Conservation (phyloP, 2,113 vertebrate genomes). For the Leuciscus idus region DNA sequence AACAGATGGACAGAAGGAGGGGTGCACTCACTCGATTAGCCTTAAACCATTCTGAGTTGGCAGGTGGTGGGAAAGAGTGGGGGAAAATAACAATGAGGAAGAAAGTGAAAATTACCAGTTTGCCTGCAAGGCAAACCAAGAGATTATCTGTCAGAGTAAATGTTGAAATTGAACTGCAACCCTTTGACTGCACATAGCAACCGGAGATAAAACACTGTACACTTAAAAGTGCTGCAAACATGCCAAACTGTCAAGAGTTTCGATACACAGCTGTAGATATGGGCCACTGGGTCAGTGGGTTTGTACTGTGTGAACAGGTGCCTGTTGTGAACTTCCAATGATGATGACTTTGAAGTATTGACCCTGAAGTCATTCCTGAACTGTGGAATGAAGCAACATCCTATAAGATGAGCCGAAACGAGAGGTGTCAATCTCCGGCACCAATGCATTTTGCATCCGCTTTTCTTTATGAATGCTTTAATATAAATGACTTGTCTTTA, state of each 20-base stretch:
- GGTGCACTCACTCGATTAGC: not conserved
- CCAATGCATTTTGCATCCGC: not conserved
- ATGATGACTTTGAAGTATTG: not conserved
- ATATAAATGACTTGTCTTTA: not conserved
- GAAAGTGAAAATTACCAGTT: conserved; percentile 45
- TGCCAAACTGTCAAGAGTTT: conserved; percentile 22
- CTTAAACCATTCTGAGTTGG: conserved; percentile 33
- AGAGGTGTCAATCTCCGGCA: not conserved
- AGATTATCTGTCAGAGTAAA: conserved; percentile 37
- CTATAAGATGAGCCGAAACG: not conserved
- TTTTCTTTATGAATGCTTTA: not conserved
- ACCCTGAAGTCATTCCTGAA: not conserved
- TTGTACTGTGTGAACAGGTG: conserved; percentile 42
- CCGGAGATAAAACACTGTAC: conserved; percentile 23
- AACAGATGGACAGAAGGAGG: conserved; percentile 35
- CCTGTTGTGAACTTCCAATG: not conserved
- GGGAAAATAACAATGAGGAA: conserved; percentile 25
- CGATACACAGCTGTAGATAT: not conserved
- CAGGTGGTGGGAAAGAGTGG: conserved; percentile 41
- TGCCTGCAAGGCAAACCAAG: conserved; percentile 24
- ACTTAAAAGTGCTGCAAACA: conserved; percentile 4
- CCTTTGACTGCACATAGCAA: conserved; percentile 30
- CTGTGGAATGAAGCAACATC: not conserved
- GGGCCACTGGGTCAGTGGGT: conserved; percentile 22
- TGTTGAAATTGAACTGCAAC: not conserved